Base-by-base conservation (phyloP, 2,888 invertebrate species). In the Lochmaea crataegi region DNA sequence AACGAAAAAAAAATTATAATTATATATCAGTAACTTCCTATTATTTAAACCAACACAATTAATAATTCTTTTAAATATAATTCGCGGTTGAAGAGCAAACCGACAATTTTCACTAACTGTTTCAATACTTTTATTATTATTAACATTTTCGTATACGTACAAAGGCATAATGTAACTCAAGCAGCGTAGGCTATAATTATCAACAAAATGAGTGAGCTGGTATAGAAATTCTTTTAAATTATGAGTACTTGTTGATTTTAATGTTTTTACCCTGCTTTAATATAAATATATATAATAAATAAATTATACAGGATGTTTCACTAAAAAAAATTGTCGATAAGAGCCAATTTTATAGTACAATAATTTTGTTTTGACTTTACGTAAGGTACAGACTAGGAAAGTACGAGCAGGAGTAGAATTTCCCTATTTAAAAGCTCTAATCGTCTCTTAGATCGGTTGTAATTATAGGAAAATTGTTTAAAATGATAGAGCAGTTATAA, bases 91-190 rank as follows among this genome's bases (percentile, higher is more conserved):
- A 51, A 61, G 53, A 32, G n/a, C 45, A 38, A 5, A 26, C 61
- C 41, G 2, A 18, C 53, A 63, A 67, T 68, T 75, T 73, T 71
- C 76, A 67, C 72, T 76, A 76, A 74, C 74, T 74, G 71, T 76
- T 76, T 76, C 64, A 56, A 57, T 65, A 65, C 70, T 63, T 76
- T 63, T 74, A 65, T 72, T 71, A 68, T 68, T 73, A 70, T 72
- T 65, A 48, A 64, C 56, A 45, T 73, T 65, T 69, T 73, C 57
- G 65, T 69, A 42, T 74, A 76, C 73, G 73, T 73, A 75, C 60
- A 73, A 72, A 75, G 71, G 75, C 71, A 73, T 67, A 74, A 74
- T 76, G 74, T 58, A 48, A 76, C 67, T 69, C 72, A 75, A 41
- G 69, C 58, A 41, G 68, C 75, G 73, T 73, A 42, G 68, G 68